Conservation (phyloP, 2,888 invertebrate genomes). For the Rapana venosa region DNA sequence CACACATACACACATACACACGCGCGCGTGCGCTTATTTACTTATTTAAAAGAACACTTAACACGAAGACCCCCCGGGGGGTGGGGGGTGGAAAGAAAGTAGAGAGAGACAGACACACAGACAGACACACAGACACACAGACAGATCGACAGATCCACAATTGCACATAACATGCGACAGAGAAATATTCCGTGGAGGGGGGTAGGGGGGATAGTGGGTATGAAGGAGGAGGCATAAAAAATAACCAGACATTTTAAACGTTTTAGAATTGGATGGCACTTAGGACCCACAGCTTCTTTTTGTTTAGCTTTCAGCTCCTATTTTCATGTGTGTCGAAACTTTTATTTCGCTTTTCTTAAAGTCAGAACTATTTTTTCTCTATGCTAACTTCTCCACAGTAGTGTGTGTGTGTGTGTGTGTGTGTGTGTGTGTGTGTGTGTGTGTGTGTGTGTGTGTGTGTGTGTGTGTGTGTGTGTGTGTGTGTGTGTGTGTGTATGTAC, state of each 20-base stretch:
- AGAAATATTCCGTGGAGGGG: no score
- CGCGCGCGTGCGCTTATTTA: not conserved
- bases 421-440: not conserved
- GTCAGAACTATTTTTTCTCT: no score
- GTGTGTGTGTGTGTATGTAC: not conserved
- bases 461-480: constrained; percentile 15
- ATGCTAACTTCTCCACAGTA: no score
- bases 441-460: constrained; percentile 21
- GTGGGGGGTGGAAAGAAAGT: not conserved
- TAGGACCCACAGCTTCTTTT: no score
- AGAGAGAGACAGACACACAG: not conserved
- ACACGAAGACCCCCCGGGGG: no score
- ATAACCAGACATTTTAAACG: no score
- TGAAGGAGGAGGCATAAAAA: no score
- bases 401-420: not conserved
- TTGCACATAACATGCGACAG: not conserved
- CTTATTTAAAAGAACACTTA: not conserved
- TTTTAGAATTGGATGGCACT: no score
- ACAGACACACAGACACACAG: not conserved
- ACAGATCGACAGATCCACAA: not conserved
- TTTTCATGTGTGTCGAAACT: no score
- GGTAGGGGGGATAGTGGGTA: no score
- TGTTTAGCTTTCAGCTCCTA: no score
- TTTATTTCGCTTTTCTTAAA: no score
- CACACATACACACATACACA: not conserved